A percentile compares a stretch with the other conserved stretches of the same genome.
Evolutionary conservation across 2,797 vertebrate species (phyloP).

Genomic region (Mus minutoides): DNA sequence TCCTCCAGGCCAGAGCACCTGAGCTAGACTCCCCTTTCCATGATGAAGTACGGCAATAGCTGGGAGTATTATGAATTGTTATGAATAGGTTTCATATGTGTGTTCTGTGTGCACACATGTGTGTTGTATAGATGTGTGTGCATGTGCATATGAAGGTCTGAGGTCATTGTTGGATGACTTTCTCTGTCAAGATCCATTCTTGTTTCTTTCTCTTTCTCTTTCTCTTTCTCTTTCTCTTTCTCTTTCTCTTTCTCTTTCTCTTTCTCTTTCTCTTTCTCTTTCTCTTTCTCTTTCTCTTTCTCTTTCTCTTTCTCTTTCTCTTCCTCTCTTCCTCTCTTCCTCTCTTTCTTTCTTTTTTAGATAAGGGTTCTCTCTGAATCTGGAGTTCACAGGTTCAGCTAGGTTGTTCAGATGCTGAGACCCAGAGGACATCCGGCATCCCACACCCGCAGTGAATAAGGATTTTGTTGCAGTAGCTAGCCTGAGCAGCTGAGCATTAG

Average conservation of each 20-base stretch:
- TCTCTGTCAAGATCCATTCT: too few species aligned
- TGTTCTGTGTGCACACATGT: background rate
- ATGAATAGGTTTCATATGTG: background rate
- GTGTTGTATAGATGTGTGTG: too few species aligned
- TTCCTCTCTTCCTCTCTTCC: too few species aligned
- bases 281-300: background rate
- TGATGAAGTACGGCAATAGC: background rate
- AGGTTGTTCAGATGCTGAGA: background rate
- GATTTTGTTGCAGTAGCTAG: background rate
- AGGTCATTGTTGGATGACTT: background rate
- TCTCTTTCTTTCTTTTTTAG: too few species aligned
- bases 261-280: too few species aligned
- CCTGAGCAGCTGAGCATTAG: background rate
- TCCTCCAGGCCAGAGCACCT: background rate
- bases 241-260: background rate
- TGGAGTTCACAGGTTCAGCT: background rate
- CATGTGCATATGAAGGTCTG: background rate
- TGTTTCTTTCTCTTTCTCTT: background rate
- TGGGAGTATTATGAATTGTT: background rate
- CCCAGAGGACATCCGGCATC: background rate
- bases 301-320: background rate
- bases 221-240: too few species aligned
- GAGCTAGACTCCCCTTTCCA: constrained; percentile 36
- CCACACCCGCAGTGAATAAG: background rate
- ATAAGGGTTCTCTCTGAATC: background rate